Evolutionary conservation across 2,797 vertebrate species (phyloP), one percentile per base, ranked within the genome.

Genomic region (Thalassophryne amazonica): DNA sequence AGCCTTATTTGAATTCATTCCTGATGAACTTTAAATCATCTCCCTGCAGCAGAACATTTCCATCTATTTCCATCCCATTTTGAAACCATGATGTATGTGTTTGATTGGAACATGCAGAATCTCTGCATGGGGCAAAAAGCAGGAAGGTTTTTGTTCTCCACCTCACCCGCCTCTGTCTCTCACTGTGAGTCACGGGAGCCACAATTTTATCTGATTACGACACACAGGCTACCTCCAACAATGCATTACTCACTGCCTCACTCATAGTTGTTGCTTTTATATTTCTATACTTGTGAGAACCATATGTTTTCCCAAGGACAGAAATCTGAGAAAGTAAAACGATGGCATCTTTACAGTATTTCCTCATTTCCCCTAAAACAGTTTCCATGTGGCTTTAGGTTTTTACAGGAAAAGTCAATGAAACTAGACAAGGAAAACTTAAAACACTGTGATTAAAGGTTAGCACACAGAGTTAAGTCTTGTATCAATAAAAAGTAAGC

Each of bases 171-270:
- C 47, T 33, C 25, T 11, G 24, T 11, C 59, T 67, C 55, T 55
- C 60, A 64, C 47, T 49, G 43, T 62, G 67, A 67, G 49, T 54
- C 56, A 34, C 85, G 55, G 86, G 63, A 85, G 84, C 75, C 85
- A 85, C 65, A 66, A 69, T 78, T 78, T 70, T 73, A 67, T 90
- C 84, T 52, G 90, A 88, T 88, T 87, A 86, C 84, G 71, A 84
- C 83, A 88, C 43, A 55, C 69, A 72, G 57, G 57, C 38, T 83
- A 43, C 91, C 88, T 89, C 88, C 90, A 88, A 85, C 84, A 50
- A 81, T 33, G 89, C 78, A 73, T 87, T 80, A 89, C 91, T 92
- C 92, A 92, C 86, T 72, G 75, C 84, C 83, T 86, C 49, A 24
- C 59, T 80, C 66, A 15, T 75, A 56, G 65, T 68, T 1, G 2